A percentile compares a stretch with the other conserved stretches of the same genome.
phyloP scores from a whole-genome alignment of 2,797 vertebrate species.

The Spinus pinus region DNA sequence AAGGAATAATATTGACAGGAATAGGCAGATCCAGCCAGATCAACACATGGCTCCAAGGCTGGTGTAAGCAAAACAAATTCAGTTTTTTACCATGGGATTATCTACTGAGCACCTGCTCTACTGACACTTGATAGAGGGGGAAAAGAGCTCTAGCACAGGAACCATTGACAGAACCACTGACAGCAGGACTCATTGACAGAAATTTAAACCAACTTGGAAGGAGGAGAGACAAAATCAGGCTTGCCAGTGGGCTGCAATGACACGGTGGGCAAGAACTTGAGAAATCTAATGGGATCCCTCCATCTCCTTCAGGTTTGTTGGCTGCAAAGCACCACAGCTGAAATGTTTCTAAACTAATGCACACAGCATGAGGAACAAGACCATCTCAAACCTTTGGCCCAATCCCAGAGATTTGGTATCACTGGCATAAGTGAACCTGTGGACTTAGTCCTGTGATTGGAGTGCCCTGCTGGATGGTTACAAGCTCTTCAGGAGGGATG shows the following conservation, averaged over 20 bases:
- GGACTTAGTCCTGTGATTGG: background rate
- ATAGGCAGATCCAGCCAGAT: background rate
- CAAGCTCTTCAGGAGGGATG: background rate
- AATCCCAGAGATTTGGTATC: background rate
- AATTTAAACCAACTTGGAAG: background rate
- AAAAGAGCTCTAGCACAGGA: background rate
- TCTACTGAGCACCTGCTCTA: background rate
- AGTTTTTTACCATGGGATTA: background rate
- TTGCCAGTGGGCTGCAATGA: accelerated
- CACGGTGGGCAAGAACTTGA: background rate
- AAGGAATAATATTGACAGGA: background rate
- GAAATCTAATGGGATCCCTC: background rate
- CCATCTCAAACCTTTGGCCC: background rate
- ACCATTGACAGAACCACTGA: background rate
- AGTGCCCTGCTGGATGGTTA: background rate
- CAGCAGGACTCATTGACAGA: background rate
- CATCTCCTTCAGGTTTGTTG: background rate
- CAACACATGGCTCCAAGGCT: background rate
- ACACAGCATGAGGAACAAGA: background rate
- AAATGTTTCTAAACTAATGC: background rate
- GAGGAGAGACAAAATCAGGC: background rate
- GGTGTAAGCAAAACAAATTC: background rate
- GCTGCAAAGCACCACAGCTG: background rate
- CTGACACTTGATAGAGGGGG: too few relatives aligned
- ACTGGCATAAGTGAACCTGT: background rate